These are phyloP conservation scores for Argyrosomus japonicus DNA, from an alignment of 2,113 vertebrate species.

Conservation along the genomic window DNA sequence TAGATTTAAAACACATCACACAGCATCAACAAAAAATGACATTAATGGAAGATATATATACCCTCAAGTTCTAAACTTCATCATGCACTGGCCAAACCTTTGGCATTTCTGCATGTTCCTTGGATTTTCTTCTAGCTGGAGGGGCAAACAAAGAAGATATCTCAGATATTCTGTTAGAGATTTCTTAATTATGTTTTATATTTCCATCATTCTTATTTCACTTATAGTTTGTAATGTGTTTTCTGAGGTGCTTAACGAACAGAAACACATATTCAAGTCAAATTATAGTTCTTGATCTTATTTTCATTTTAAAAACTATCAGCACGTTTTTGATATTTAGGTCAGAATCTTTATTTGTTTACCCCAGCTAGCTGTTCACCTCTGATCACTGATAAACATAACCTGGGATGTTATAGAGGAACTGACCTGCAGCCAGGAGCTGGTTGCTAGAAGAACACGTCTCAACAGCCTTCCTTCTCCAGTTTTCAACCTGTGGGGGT, in stretches of 20 bases:
- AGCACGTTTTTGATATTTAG: slow-evolving; percentile 25
- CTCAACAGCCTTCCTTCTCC: slow-evolving; percentile 88
- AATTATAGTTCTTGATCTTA: slow-evolving; percentile 22
- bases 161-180: slow-evolving; percentile 71
- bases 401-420: neutral
- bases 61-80: slow-evolving; percentile 79
- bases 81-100: slow-evolving; percentile 82
- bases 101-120: slow-evolving; percentile 83
- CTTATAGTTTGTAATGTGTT: slow-evolving; percentile 26
- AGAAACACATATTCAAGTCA: slow-evolving; percentile 30
- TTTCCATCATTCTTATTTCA: slow-evolving; percentile 2
- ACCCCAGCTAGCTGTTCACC: slow-evolving; percentile 73
- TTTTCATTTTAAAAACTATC: neutral
- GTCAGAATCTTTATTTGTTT: slow-evolving; percentile 83
- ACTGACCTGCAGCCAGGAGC: slow-evolving; percentile 89
- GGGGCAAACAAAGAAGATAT: slow-evolving; percentile 86
- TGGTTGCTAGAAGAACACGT: slow-evolving; percentile 90
- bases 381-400: slow-evolving; percentile 22
- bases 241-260: slow-evolving; percentile 24
- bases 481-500: slow-evolving; percentile 88
- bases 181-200: slow-evolving; percentile 36
- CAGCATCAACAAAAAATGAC: slow-evolving; percentile 25
- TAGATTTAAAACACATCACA: slow-evolving; percentile 40
- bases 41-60: slow-evolving; percentile 58
- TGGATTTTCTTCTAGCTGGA: slow-evolving; percentile 83